Base-by-base conservation (phyloP, 2,797 vertebrate genomes). In the Tokudaia tokunoshimensis region DNA sequence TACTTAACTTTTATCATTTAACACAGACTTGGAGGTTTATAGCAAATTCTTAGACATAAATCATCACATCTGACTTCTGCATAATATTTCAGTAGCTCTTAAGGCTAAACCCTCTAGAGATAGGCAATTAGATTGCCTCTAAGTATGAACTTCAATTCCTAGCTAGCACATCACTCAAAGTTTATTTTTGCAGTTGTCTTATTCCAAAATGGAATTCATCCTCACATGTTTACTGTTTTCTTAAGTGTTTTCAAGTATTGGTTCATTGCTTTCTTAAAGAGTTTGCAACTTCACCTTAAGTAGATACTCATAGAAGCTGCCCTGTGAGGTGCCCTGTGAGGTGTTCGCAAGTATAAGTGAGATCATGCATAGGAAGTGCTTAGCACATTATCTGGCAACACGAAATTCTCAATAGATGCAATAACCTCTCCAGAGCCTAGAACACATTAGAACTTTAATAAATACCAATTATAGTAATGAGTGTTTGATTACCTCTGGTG, bases 361-460 rank as follows among this genome's bases (percentile, higher is more conserved):
- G 85, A 89, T 93, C 82, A 74, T 17, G 31, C 44, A 57, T 70
- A n/a, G 59, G 47, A 94, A 72, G 85, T 74, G 82, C 82, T 94
- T 93, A 88, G 87, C 83, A 81, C 74, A 91, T 96, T 93, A 87
- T 81, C 92, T 83, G 78, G 90, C 72, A 84, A 80, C 34, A 59
- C 61, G 80, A 94, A 91, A 92, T 95, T 80, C 96, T 95, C 90
- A 76, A 4, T 92, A 89, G 92, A 92, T 87, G 70, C 8, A 87
- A 50, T 79, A 92, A 94, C 52, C 70, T 92, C 94, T 93, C 89
- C 47, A 70, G 88, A 94, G 97, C 85, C 74, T 94, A 76, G 79
- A 95, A 94, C 70, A 91, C 92, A 94, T 98, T 97, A 97, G 79
- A 74, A 96, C 57, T 97, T 97, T 95, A 97, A 97, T 97, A 97